phyloP scores from a whole-genome alignment of 2,888 invertebrate species.

The Celastrina argiolus region DNA sequence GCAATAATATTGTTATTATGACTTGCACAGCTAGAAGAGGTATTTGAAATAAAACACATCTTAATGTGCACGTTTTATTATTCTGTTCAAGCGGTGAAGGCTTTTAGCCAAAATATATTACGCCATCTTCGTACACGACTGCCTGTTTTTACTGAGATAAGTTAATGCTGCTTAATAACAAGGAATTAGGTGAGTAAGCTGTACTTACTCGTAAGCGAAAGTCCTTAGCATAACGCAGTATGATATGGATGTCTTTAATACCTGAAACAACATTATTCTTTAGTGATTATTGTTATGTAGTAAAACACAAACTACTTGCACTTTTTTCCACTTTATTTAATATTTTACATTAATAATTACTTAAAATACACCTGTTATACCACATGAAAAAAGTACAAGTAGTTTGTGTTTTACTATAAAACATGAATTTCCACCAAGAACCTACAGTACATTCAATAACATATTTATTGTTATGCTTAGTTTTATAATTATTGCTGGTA shows the following conservation, averaged over 20 bases:
- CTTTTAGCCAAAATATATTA: background rate
- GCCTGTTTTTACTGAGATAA: constrained; percentile 15
- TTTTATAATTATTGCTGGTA: too few species aligned
- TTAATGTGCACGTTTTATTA: constrained; percentile 1
- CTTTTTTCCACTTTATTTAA: too few species aligned
- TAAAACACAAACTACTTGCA: too few species aligned
- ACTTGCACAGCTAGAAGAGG: background rate
- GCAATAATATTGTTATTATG: too few species aligned
- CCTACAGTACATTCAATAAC: too few species aligned
- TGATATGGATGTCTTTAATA: constrained; percentile 39
- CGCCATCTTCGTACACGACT: background rate
- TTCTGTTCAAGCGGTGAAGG: background rate
- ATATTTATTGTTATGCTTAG: too few species aligned
- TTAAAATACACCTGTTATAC: too few species aligned
- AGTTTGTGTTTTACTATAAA: too few species aligned
- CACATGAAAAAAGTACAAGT: too few species aligned
- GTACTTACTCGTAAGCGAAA: constrained; percentile 7
- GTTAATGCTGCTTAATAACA: background rate
- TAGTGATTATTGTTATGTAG: background rate
- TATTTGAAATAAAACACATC: constrained; percentile 15
- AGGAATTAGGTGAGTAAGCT: background rate
- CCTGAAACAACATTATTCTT: constrained; percentile 34
- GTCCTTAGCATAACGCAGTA: constrained; percentile 34
- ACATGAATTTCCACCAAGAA: too few species aligned
- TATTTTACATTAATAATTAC: too few species aligned